phyloP scores from a whole-genome alignment of 2,797 vertebrate genomes.

The Mastacembelus armatus region DNA sequence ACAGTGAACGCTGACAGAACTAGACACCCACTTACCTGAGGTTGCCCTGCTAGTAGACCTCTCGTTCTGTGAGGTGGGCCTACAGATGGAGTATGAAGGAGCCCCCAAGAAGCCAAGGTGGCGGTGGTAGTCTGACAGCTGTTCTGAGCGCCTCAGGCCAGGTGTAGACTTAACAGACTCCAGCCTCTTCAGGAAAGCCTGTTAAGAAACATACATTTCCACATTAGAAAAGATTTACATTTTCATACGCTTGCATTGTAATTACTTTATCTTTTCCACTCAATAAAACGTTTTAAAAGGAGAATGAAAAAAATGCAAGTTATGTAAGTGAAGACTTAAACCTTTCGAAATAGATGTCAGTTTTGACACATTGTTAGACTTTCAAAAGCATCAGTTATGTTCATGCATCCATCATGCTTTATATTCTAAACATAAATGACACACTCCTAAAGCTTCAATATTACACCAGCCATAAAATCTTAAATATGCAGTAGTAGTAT shows the following conservation, averaged over 20 bases:
- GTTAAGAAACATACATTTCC: slow-evolving; percentile 16
- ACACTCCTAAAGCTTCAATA: too few species aligned
- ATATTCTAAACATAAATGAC: not conserved
- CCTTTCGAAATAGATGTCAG: not conserved
- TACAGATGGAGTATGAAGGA: slow-evolving; percentile 64
- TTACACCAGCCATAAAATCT: too few species aligned
- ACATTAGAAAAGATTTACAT: not conserved
- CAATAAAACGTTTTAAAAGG: not conserved
- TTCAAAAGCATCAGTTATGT: too few species aligned
- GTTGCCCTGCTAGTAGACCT: slow-evolving; percentile 38
- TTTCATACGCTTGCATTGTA: not conserved
- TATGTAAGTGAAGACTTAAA: not conserved
- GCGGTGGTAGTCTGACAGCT: slow-evolving; percentile 91
- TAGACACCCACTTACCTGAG: slow-evolving; percentile 56
- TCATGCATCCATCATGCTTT: not conserved
- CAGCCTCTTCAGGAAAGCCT: slow-evolving; percentile 93
- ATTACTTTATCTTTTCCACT: not conserved
- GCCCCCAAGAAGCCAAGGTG: slow-evolving; percentile 82
- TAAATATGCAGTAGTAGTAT: too few species aligned
- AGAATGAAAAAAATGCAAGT: not conserved
- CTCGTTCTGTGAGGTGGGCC: slow-evolving; percentile 59
- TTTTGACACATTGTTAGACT: not conserved
- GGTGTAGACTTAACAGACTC: slow-evolving; percentile 91
- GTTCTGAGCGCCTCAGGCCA: slow-evolving; percentile 89
- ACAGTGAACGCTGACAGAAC: not conserved